phyloP scores from a whole-genome alignment of 2,797 vertebrate genomes.

The Smutsia temminckii region DNA sequence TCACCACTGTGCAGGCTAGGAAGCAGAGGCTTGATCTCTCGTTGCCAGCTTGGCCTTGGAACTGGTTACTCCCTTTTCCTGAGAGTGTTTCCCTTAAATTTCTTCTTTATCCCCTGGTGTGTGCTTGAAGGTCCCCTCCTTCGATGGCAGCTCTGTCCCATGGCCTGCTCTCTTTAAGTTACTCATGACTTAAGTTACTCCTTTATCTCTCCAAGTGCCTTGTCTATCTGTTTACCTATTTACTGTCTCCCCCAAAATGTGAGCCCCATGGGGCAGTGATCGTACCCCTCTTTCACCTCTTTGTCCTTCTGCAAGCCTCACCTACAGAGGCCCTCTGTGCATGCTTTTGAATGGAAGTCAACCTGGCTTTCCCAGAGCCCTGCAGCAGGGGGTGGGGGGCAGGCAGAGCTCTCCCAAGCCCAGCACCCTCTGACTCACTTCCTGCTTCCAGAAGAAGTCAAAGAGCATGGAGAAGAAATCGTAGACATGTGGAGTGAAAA shows the following conservation, averaged over 20 bases:
- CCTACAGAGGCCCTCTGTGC: background rate
- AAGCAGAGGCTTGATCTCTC: background rate
- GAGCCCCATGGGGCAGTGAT: background rate
- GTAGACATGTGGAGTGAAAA: background rate
- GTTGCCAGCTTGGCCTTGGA: background rate
- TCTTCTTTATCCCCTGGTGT: accelerated
- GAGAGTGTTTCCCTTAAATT: background rate
- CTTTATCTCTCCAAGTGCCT: background rate
- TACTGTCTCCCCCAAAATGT: background rate
- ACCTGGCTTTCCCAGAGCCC: background rate
- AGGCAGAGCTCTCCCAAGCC: background rate
- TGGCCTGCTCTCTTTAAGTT: background rate
- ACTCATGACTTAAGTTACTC: accelerated
- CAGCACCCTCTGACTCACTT: background rate
- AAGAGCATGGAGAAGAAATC: background rate
- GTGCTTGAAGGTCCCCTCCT: background rate
- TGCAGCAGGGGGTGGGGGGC: accelerated
- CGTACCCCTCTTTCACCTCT: background rate
- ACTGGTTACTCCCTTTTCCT: background rate
- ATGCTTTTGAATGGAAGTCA: background rate
- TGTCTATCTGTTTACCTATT: background rate
- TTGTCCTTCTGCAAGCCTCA: background rate
- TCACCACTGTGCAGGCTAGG: no score
- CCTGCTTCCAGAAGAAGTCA: background rate
- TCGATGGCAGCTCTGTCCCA: accelerated